Percentiles rank a stretch among this genome's conserved stretches.
Conservation (phyloP, 2,797 vertebrate species). For the Lindbergichthys nudifrons region DNA sequence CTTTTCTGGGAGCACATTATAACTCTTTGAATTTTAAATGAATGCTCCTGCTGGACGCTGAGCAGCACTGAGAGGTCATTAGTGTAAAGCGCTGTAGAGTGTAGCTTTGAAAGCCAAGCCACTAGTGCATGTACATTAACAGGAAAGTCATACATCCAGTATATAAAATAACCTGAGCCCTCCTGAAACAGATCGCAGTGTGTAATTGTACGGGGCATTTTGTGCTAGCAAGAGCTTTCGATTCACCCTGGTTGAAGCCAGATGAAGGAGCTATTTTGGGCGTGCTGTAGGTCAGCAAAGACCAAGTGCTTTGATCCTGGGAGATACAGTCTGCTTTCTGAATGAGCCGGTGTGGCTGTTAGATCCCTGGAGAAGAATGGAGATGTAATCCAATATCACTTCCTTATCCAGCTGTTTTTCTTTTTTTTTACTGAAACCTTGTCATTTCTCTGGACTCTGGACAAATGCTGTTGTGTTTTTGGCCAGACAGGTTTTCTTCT, state of each 20-base stretch:
- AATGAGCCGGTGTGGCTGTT: constrained; percentile 41
- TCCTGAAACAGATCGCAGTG: background rate
- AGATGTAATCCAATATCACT: constrained; percentile 19
- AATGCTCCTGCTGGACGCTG: background rate
- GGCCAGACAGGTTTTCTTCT: background rate
- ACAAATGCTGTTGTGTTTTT: background rate
- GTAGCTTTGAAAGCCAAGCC: background rate
- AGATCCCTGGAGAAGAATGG: constrained; percentile 21
- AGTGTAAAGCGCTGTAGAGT: background rate
- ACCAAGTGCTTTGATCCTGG: constrained; percentile 64
- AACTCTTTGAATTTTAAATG: too few relatives aligned
- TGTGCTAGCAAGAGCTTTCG: constrained; percentile 52
- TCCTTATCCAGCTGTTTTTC: constrained; percentile 4
- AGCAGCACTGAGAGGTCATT: background rate
- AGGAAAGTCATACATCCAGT: background rate
- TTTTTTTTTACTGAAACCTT: background rate
- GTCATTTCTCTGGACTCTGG: background rate
- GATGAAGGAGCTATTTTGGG: constrained; percentile 69
- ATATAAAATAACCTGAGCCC: constrained; percentile 3
- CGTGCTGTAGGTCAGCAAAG: constrained; percentile 64
- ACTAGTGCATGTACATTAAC: background rate
- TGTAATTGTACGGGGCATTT: constrained; percentile 49
- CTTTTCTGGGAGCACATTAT: too few relatives aligned
- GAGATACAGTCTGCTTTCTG: constrained; percentile 44
- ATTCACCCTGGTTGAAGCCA: constrained; percentile 52